Evolutionary conservation across 2,797 vertebrate genomes (phyloP).

Genomic region (Avahi laniger): DNA sequence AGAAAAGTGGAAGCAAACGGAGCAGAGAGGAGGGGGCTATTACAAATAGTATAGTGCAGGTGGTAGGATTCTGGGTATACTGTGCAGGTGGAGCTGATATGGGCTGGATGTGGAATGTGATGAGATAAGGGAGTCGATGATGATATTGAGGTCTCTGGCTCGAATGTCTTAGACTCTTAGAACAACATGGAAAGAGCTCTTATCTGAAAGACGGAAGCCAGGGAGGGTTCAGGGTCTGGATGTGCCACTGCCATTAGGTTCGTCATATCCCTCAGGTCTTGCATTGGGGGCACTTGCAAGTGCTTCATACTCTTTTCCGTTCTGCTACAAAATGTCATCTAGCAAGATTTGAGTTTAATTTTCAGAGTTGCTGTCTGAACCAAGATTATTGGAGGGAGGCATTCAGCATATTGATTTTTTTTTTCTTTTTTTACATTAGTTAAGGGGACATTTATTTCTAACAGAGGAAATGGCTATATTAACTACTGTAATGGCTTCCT

Average conservation of each 20-base stretch:
- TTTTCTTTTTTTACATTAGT: slow-evolving; percentile 69
- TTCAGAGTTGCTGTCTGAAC: slow-evolving; percentile 57
- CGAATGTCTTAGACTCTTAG: neutral
- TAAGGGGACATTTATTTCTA: slow-evolving; percentile 75
- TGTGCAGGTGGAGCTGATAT: neutral
- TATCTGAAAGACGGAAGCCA: neutral
- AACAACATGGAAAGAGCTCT: neutral
- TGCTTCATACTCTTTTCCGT: neutral
- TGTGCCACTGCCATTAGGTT: neutral
- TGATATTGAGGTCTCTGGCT: neutral
- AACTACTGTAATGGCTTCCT: slow-evolving; percentile 77
- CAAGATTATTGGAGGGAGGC: slow-evolving; percentile 65
- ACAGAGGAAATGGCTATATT: slow-evolving; percentile 74
- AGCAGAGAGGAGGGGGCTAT: too few relatives aligned
- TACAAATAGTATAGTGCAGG: too few relatives aligned
- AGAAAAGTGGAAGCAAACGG: neutral
- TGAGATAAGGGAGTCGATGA: neutral
- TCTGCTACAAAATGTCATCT: neutral
- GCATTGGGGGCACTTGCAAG: neutral
- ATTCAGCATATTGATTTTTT: slow-evolving; percentile 74
- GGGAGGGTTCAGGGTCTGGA: neutral
- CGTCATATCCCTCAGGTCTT: neutral
- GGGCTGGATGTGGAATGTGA: neutral
- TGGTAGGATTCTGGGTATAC: too few relatives aligned
- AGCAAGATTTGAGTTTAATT: slow-evolving; percentile 58